These are phyloP conservation scores for Sinocyclocheilus grahami DNA, from an alignment of 2,113 vertebrate species.

Conservation along the genomic window DNA sequence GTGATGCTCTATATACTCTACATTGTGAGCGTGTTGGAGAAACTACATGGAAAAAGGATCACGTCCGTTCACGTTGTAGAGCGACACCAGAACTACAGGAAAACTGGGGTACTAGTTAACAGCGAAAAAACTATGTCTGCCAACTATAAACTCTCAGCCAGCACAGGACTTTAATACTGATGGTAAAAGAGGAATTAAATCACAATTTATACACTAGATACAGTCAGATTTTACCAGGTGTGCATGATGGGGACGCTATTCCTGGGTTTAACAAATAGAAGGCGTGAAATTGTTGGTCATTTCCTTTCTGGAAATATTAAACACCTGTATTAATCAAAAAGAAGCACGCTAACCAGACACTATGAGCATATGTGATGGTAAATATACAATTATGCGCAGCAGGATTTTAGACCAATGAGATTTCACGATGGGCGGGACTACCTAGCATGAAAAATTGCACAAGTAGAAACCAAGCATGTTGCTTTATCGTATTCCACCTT, in stretches of 20 bases:
- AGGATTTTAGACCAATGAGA: neutral
- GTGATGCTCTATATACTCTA: conserved; percentile 31
- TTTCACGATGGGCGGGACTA: neutral
- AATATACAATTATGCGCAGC: neutral
- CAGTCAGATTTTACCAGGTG: conserved; percentile 56
- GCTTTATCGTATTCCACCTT: neutral
- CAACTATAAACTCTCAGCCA: conserved; percentile 36
- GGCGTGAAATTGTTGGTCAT: neutral
- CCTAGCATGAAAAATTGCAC: neutral
- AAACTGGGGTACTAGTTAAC: conserved; percentile 25
- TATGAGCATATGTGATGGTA: neutral
- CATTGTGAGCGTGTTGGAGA: neutral
- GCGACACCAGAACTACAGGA: conserved; percentile 6
- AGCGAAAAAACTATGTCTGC: conserved; percentile 23
- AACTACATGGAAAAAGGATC: conserved; percentile 1
- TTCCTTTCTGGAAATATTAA: neutral
- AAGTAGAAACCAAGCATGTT: neutral
- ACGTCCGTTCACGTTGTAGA: neutral
- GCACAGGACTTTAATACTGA: conserved; percentile 43
- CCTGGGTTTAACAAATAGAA: neutral
- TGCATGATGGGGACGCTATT: neutral
- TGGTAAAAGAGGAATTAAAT: conserved; percentile 13
- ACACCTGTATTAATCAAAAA: neutral
- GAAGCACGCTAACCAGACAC: neutral
- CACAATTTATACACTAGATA: conserved; percentile 64